These are phyloP conservation scores for Cavia aperea DNA, from an alignment of 2,113 vertebrate species.

Conservation along the genomic window DNA sequence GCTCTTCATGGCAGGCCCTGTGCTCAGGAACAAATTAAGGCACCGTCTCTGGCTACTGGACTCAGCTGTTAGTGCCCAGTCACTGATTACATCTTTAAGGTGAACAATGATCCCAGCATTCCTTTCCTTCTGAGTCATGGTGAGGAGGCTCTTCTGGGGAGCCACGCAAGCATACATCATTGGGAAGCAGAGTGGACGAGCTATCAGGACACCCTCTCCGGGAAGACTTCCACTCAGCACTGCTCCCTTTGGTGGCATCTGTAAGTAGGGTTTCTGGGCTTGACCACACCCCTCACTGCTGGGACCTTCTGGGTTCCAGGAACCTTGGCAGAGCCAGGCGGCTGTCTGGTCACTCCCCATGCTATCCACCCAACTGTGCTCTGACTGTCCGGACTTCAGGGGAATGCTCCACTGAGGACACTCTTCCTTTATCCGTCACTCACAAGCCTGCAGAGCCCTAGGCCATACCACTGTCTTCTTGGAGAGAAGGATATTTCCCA, in stretches of 20 bases:
- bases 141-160: conserved; percentile 16
- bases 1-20: background rate
- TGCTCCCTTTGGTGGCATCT: conserved; percentile 11
- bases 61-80: background rate
- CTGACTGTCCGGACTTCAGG: background rate
- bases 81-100: background rate
- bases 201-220: background rate
- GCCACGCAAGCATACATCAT: conserved; percentile 17
- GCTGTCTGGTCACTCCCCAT: background rate
- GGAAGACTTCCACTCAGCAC: conserved; percentile 4
- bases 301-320: background rate
- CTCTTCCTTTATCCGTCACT: background rate
- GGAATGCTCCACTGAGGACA: background rate
- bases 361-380: background rate
- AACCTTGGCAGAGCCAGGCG: background rate
- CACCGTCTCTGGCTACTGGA: background rate
- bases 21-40: background rate
- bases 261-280: conserved; percentile 23
- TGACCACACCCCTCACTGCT: background rate
- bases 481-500: background rate
- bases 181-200: background rate
- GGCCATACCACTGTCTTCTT: background rate
- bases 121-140: background rate
- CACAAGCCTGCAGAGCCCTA: background rate
- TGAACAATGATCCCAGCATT: conserved; percentile 12